Percentiles rank a stretch among this genome's conserved stretches.
phyloP scores from a whole-genome alignment of 2,888 invertebrate genomes.

The Lamellibrachia satsuma region DNA sequence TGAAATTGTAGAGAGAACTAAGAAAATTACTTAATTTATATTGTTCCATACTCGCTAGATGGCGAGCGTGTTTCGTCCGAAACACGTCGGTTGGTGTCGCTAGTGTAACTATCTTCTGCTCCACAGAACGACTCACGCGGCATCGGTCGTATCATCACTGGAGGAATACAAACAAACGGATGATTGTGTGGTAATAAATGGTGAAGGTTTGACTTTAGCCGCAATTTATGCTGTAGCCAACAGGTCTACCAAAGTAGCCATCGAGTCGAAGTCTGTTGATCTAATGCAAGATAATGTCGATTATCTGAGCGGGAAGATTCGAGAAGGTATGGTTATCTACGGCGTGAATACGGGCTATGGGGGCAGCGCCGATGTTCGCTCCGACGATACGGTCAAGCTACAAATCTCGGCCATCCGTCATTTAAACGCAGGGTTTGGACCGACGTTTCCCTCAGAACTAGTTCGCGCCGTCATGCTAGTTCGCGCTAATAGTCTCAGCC shows the following conservation, averaged over 20 bases:
- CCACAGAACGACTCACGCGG: not conserved
- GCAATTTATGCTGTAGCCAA: slow-evolving; percentile 24
- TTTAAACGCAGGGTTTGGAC: slow-evolving; percentile 40
- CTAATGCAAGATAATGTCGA: slow-evolving; percentile 32
- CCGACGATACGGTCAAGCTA: slow-evolving; percentile 29
- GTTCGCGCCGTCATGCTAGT: slow-evolving; percentile 48
- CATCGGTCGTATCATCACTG: not conserved
- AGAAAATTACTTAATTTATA: too few relatives aligned
- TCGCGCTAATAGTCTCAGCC: slow-evolving; percentile 46
- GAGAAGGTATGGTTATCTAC: slow-evolving; percentile 40
- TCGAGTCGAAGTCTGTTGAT: not conserved
- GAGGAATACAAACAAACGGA: slow-evolving; percentile 9
- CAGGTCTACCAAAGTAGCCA: not conserved
- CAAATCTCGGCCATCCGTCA: slow-evolving; percentile 39
- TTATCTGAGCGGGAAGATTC: slow-evolving; percentile 35
- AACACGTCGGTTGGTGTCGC: not conserved
- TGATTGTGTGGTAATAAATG: not conserved
- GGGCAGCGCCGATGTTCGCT: slow-evolving; percentile 46
- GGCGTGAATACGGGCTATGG: slow-evolving; percentile 47
- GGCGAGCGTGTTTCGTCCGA: too few relatives aligned
- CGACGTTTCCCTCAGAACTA: slow-evolving; percentile 33
- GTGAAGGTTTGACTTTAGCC: not conserved
- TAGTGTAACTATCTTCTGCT: not conserved
- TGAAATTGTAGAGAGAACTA: too few relatives aligned
- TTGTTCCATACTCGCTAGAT: too few relatives aligned